These are phyloP conservation scores for Thripadectes ignobilis DNA, from an alignment of 2,797 vertebrate genomes.

Conservation along the genomic window DNA sequence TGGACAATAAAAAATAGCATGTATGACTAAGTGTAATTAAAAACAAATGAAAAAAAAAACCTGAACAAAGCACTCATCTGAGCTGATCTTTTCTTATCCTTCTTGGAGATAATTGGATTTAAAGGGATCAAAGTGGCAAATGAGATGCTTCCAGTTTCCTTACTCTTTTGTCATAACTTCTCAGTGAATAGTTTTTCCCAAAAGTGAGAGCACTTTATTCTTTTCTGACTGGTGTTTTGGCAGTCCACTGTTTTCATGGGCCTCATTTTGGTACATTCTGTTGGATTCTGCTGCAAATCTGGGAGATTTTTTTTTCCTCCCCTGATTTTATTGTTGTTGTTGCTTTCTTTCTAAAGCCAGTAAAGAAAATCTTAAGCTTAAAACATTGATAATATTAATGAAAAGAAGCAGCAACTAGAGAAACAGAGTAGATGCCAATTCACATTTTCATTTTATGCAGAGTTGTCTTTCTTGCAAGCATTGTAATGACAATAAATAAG, in stretches of 20 bases:
- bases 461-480: background rate
- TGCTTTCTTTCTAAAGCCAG: background rate
- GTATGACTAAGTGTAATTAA: background rate
- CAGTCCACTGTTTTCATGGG: background rate
- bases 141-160: background rate
- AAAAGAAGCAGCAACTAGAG: background rate
- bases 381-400: background rate
- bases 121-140: background rate
- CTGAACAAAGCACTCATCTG: background rate
- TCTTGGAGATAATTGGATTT: background rate
- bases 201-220: background rate
- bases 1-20: background rate
- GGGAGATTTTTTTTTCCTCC: background rate
- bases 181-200: background rate
- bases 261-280: background rate
- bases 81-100: background rate
- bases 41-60: background rate
- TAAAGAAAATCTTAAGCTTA: background rate
- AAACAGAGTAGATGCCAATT: background rate
- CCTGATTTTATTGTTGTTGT: rapidly evolving
- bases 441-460: slow-evolving; percentile 39
- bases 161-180: background rate
- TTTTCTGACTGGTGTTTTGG: background rate
- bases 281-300: background rate
- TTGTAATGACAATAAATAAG: slow-evolving; percentile 47